Evolutionary conservation across 2,888 invertebrate genomes (phyloP).

Genomic region (Drosophila birchii): DNA sequence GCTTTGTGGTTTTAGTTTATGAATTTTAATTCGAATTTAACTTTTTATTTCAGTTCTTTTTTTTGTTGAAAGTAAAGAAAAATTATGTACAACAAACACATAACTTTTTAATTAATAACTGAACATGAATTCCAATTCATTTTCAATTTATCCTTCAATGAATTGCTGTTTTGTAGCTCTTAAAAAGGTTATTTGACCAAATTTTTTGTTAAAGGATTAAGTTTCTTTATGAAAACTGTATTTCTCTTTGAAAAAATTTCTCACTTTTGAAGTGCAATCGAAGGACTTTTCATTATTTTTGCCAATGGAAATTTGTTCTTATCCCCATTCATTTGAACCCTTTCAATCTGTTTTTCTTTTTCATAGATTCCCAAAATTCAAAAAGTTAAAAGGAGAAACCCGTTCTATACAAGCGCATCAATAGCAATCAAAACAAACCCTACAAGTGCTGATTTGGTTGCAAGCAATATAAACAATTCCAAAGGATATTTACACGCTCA

Average conservation of each 20-base stretch:
- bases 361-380: not conserved
- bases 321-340: constrained; percentile 7
- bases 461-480: constrained; percentile 72
- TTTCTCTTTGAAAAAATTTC: constrained; percentile 42
- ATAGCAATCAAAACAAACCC: constrained; percentile 78
- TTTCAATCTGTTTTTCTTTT: constrained; percentile 16
- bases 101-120: constrained; percentile 28
- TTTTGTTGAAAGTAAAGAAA: not conserved
- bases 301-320: constrained; percentile 32
- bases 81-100: not conserved
- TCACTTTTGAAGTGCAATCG: constrained; percentile 57
- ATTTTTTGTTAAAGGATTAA: not conserved
- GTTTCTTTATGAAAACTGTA: not conserved
- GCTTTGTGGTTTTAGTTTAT: constrained; percentile 42
- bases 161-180: not conserved
- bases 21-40: constrained; percentile 21
- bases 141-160: constrained; percentile 5
- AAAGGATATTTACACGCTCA: constrained; percentile 50
- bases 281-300: constrained; percentile 75
- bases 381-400: constrained; percentile 10
- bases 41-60: not conserved
- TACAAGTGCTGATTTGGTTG: constrained; percentile 77
- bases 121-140: constrained; percentile 1
- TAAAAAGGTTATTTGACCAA: not conserved
- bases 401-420: constrained; percentile 57